Conservation (phyloP, 2,113 vertebrate genomes). For the Australoheros scitulus region DNA sequence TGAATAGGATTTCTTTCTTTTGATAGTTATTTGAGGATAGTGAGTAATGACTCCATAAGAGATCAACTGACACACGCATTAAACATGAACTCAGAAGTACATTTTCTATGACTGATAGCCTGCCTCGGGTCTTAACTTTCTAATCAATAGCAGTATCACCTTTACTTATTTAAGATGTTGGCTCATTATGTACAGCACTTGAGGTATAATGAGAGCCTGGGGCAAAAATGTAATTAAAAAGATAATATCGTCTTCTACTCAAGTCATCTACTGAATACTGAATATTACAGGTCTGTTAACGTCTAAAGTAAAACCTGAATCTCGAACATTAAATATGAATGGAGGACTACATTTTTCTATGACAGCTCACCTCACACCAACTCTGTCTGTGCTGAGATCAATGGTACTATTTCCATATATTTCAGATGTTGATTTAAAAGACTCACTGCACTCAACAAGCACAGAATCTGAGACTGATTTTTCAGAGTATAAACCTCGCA, state of each 20-base stretch:
- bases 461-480: conserved; percentile 34
- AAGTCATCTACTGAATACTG: conserved; percentile 60
- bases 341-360: conserved; percentile 12
- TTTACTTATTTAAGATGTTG: conserved; percentile 75
- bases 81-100: conserved; percentile 43
- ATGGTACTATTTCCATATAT: conserved; percentile 43
- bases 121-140: conserved; percentile 48
- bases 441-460: not conserved
- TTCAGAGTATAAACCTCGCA: conserved; percentile 20
- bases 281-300: conserved; percentile 30
- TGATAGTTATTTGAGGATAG: conserved; percentile 46
- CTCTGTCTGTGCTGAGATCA: conserved; percentile 11
- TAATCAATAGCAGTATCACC: conserved; percentile 74
- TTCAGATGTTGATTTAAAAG: conserved; percentile 39
- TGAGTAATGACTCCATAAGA: conserved; percentile 55
- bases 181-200: conserved; percentile 69
- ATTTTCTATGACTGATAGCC: conserved; percentile 64
- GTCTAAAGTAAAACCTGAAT: conserved; percentile 21
- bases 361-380: conserved; percentile 27
- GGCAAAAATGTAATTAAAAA: conserved; percentile 73
- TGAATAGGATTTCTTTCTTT: conserved; percentile 43
- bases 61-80: conserved; percentile 33
- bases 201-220: conserved; percentile 63
- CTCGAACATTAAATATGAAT: conserved; percentile 43
- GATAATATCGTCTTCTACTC: conserved; percentile 65